Evolutionary conservation across 2,113 vertebrate species (phyloP), one percentile per base, ranked within the genome.

Genomic region (Nycticebus coucang): DNA sequence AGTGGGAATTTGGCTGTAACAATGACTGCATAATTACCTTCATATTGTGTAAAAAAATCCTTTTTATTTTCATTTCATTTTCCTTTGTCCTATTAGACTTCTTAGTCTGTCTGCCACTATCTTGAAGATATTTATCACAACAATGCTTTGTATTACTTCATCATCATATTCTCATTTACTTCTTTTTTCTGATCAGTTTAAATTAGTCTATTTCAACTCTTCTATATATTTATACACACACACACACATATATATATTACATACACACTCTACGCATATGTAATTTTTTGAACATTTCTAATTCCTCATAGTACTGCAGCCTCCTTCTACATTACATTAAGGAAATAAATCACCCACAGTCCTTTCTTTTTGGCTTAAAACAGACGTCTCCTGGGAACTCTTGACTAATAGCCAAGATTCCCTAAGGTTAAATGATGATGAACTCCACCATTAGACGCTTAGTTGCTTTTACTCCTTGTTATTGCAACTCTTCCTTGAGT

Each of bases 401-500:
- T 69, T 80, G 24, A 83, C 28, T 78, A 84, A 92, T 79, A 83
- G 62, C 11, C 30, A 28, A 62, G 69, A 71, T 68, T 74, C 37
- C 53, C 50, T 87, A 50, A 94, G 50, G 66, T 89, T 89, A 95
- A 84, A 87, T 92, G 82, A 95, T 86, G 45, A 93, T 85, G 45
- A 93, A 87, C 60, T 93, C 53, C 57, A 89, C 59, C 45, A 81
- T 77, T 62, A 88, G 68, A 57, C 14, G 33, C 30, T 87, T 74
- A 60, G 64, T 64, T 26, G 33, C 53, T 93, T 45, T 91, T 68
- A 28, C 21, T 89, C 5, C 33, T 77, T 75, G 53, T 71, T 72
- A 74, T 41, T 64, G 91, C 26, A 77, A 77, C 53, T 84, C 60
- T 93, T 96, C 77, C 15, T 82, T 77, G 18, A 92, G 24, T 79